Conservation (phyloP, 2,113 vertebrate species). For the Pseudopodoces humilis region DNA sequence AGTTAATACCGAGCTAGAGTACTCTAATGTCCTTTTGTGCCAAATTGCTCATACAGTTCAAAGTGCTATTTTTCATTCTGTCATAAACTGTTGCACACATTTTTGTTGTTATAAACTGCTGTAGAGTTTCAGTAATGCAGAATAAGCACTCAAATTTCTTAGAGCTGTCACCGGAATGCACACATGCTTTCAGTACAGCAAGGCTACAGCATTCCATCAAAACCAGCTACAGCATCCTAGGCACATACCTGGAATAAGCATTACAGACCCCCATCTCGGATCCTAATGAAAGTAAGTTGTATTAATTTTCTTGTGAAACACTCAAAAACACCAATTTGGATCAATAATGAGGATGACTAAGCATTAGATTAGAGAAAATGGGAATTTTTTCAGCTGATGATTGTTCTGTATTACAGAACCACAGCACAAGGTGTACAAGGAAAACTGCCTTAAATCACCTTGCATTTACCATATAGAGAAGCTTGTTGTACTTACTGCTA, state of each 20-base stretch:
- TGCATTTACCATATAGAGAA: not conserved
- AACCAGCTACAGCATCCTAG: not conserved
- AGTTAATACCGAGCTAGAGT: not conserved
- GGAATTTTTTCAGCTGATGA: not conserved
- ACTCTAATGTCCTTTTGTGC: not conserved
- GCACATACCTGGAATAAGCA: not conserved
- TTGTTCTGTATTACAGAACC: not conserved
- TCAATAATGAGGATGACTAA: not conserved
- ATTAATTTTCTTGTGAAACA: not conserved
- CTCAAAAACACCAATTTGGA: not conserved
- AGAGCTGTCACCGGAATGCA: not conserved
- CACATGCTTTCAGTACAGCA: fast-evolving
- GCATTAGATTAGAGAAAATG: not conserved
- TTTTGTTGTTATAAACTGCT: not conserved
- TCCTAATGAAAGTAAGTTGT: not conserved
- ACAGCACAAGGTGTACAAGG: not conserved
- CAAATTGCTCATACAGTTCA: not conserved
- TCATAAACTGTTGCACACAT: not conserved
- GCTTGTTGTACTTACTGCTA: not conserved
- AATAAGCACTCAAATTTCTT: not conserved
- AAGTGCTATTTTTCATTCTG: not conserved
- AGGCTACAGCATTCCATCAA: fast-evolving
- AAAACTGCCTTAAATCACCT: not conserved
- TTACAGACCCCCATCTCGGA: not conserved
- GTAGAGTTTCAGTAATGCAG: not conserved